A percentile compares a stretch with the other conserved stretches of the same genome.
Conservation (phyloP, 2,888 invertebrate genomes). For the Melanargia galathea region DNA sequence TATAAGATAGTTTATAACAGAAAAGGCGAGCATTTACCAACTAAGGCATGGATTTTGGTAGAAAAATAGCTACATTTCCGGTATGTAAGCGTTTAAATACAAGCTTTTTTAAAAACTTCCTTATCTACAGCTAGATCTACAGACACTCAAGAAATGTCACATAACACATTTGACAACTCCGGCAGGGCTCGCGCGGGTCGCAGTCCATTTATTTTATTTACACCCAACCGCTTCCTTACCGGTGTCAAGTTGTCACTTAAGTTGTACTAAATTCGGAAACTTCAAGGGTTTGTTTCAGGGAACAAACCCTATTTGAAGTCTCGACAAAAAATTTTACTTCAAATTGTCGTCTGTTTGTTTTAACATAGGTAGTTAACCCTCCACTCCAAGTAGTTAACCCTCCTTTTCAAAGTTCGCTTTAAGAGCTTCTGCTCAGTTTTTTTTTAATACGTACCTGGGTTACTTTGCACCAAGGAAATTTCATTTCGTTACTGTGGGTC, state of each 20-base stretch:
- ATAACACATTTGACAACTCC: conserved; percentile 1
- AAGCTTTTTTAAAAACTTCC: too few species aligned
- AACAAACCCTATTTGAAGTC: conserved; percentile 7
- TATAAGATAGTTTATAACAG: too few species aligned
- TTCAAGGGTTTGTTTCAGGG: conserved; percentile 8
- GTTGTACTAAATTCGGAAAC: conserved; percentile 12
- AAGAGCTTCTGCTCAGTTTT: too few species aligned
- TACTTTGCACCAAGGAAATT: too few species aligned
- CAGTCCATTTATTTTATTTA: conserved; percentile 20
- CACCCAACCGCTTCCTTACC: conserved; percentile 8
- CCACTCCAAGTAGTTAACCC: background rate
- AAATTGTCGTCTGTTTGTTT: conserved; percentile 8
- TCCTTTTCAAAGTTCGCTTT: background rate
- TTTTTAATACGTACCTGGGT: too few species aligned
- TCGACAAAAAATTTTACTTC: conserved; percentile 1
- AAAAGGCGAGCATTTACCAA: too few species aligned
- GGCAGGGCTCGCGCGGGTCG: background rate
- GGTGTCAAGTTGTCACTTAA: conserved; percentile 17
- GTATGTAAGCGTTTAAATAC: too few species aligned
- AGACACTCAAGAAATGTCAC: background rate
- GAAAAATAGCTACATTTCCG: too few species aligned
- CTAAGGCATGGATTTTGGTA: too few species aligned
- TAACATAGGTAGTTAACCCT: background rate
- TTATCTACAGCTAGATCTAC: too few species aligned
- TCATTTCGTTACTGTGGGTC: too few species aligned